Percentiles rank a stretch among this genome's conserved stretches.
Conservation (phyloP, 2,888 invertebrate species). For the Empis stercorea region DNA sequence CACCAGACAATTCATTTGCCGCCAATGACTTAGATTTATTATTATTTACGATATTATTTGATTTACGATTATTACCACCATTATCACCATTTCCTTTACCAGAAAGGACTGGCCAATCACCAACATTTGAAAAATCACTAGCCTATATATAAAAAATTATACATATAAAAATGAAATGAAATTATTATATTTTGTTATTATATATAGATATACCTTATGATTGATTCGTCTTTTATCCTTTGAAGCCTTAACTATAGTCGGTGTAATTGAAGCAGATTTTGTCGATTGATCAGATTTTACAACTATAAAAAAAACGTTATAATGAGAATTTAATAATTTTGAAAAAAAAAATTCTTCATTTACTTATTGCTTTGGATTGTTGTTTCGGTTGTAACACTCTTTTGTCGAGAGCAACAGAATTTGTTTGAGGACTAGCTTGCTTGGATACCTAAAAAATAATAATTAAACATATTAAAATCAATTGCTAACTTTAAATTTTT, state of each 20-base stretch:
- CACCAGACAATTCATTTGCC: slow-evolving; percentile 5
- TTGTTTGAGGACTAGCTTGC: slow-evolving; percentile 33
- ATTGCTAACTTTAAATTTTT: too few species aligned
- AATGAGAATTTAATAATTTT: too few species aligned
- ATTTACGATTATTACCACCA: slow-evolving; percentile 33
- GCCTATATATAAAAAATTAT: slow-evolving; percentile 45
- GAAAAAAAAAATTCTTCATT: too few species aligned
- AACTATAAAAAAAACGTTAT: slow-evolving; percentile 19
- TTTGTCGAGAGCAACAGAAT: slow-evolving; percentile 44
- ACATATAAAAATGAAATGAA: background rate
- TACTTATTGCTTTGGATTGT: slow-evolving; percentile 36
- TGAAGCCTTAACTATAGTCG: slow-evolving; percentile 40
- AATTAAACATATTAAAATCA: too few species aligned
- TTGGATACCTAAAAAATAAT: slow-evolving; percentile 28
- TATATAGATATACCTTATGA: too few species aligned
- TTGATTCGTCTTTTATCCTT: slow-evolving; percentile 41
- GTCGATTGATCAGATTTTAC: slow-evolving; percentile 10
- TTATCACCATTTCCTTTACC: slow-evolving; percentile 45
- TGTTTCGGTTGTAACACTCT: slow-evolving; percentile 55
- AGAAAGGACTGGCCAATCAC: slow-evolving; percentile 79
- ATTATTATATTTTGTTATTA: slow-evolving; percentile 4
- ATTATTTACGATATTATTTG: slow-evolving; percentile 9
- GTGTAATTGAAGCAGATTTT: slow-evolving; percentile 20
- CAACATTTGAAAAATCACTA: slow-evolving; percentile 75
- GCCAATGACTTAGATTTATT: slow-evolving; percentile 3